Conservation (phyloP, 2,113 vertebrate genomes). For the Oryzias melastigma region DNA sequence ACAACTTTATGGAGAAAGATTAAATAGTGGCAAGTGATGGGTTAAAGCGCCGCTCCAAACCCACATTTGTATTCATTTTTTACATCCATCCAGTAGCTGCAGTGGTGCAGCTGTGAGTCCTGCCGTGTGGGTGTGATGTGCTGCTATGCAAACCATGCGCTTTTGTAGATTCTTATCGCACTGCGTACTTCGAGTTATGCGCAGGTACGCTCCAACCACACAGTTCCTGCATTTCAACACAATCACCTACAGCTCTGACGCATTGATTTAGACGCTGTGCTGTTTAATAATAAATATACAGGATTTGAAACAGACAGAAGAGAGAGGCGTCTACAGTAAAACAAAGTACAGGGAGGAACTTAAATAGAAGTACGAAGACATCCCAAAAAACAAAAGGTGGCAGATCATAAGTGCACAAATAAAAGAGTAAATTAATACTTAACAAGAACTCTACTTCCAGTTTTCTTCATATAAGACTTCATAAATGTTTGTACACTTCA, state of each 20-base stretch:
- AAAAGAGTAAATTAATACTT: neutral
- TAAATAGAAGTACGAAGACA: too few species aligned
- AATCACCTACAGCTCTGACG: constrained; percentile 5
- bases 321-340: neutral
- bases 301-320: neutral
- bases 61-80: neutral
- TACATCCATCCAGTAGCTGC: neutral
- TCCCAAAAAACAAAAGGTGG: too few species aligned
- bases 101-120: constrained; percentile 2
- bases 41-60: neutral
- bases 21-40: constrained; percentile 1
- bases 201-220: constrained; percentile 1
- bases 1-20: too few species aligned
- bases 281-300: constrained; percentile 9
- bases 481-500: constrained; percentile 5
- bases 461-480: constrained; percentile 1
- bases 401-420: too few species aligned
- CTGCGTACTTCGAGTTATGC: constrained; percentile 3
- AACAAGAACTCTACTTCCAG: constrained; percentile 3
- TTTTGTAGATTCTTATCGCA: constrained; percentile 42
- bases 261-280: neutral
- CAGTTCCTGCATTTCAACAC: neutral
- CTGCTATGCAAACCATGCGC: constrained; percentile 11
- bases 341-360: neutral
- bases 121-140: constrained; percentile 9